These are phyloP conservation scores for Talpa occidentalis DNA, from an alignment of 2,113 vertebrate species.

Conservation along the genomic window DNA sequence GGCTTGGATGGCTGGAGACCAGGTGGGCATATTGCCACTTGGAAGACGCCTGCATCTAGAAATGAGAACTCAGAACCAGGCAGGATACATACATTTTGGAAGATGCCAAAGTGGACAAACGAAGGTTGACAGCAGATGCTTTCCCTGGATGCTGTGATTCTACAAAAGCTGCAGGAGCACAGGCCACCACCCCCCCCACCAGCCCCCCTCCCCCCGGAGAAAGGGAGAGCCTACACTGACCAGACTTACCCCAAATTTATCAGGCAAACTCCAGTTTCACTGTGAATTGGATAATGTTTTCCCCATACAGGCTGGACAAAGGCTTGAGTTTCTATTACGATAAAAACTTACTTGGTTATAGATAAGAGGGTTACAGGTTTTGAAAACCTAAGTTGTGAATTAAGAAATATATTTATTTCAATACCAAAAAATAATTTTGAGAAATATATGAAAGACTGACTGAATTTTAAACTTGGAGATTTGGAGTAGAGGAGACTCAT, in stretches of 20 bases:
- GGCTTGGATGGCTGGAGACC: not conserved
- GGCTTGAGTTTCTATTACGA: not conserved
- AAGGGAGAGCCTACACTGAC: not conserved
- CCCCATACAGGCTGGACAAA: not conserved
- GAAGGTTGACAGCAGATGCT: not conserved
- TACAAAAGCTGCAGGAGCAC: not conserved
- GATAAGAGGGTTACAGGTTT: conserved; percentile 12
- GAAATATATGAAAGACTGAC: not conserved
- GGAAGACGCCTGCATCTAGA: not conserved
- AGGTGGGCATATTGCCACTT: no score
- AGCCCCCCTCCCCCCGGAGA: not conserved
- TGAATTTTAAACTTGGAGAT: conserved; percentile 15
- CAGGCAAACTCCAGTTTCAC: not conserved
- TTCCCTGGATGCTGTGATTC: not conserved
- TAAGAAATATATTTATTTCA: not conserved
- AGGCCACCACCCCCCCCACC: no score
- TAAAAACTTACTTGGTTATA: not conserved
- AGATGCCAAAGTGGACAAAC: not conserved
- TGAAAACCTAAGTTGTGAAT: conserved; percentile 11
- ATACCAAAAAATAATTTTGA: not conserved
- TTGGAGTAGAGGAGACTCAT: not conserved
- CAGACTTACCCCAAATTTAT: not conserved
- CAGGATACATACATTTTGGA: not conserved
- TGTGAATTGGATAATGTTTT: not conserved
- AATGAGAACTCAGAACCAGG: not conserved